Conservation (phyloP, 2,113 vertebrate genomes). For the Leucoraja erinaceus region DNA sequence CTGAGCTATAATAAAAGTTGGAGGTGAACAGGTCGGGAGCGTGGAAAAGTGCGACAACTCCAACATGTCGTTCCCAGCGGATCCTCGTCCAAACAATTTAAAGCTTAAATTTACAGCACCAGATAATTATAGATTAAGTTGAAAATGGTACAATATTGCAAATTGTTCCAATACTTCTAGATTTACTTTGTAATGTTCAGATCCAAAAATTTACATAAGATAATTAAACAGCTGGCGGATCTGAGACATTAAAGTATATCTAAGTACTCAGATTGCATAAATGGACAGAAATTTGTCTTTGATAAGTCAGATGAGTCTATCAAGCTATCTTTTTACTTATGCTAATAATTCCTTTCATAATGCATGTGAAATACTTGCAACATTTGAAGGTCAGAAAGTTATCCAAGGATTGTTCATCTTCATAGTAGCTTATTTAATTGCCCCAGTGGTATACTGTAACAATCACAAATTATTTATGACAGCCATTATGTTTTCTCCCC, state of each 20-base stretch:
- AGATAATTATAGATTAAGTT: background rate
- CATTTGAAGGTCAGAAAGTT: conserved; percentile 10
- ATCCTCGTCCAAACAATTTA: background rate
- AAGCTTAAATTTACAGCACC: background rate
- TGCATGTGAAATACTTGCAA: background rate
- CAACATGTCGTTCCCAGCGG: no score
- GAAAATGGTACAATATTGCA: background rate
- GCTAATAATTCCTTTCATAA: conserved; percentile 1
- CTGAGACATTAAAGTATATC: background rate
- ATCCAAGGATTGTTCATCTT: background rate
- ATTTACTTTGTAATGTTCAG: background rate
- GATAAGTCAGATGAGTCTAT: background rate
- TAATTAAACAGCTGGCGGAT: background rate
- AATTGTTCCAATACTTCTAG: background rate
- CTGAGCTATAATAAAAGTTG: no score
- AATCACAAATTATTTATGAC: background rate
- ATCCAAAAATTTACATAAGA: background rate
- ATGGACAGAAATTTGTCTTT: background rate
- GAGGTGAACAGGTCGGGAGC: no score
- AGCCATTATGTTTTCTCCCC: conserved; percentile 1
- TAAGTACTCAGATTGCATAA: background rate
- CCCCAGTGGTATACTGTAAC: background rate
- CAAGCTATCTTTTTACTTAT: background rate
- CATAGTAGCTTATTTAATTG: conserved; percentile 9
- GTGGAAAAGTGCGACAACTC: no score